Percentiles rank a stretch among this genome's conserved stretches.
These are phyloP conservation scores for Eulithis prunata DNA, from an alignment of 2,888 invertebrate genomes.

Conservation along the genomic window DNA sequence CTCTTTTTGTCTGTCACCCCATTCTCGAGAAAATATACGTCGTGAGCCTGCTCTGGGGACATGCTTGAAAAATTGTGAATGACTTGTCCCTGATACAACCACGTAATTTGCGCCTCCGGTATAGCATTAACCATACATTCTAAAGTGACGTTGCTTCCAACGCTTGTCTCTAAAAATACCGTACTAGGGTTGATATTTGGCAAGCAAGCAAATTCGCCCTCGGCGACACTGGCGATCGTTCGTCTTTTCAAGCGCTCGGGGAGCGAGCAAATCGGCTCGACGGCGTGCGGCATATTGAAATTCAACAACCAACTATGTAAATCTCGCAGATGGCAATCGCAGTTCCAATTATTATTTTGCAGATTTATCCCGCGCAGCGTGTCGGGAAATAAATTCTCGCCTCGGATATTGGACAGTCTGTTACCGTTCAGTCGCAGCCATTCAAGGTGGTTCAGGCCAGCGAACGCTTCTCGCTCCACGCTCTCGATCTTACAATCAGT, in stretches of 20 bases:
- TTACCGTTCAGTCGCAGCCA: constrained; percentile 94
- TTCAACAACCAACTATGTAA: constrained; percentile 91
- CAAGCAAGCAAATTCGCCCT: constrained; percentile 91
- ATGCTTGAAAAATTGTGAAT: constrained; percentile 90
- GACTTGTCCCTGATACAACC: constrained; percentile 93
- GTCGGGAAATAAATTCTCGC: constrained; percentile 89
- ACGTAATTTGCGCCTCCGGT: constrained; percentile 92
- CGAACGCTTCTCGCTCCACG: constrained; percentile 92
- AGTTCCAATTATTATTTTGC: constrained; percentile 95
- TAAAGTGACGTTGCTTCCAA: constrained; percentile 92
- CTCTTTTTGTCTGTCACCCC: constrained; percentile 90
- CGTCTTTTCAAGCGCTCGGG: constrained; percentile 88
- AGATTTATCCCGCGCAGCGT: constrained; percentile 91
- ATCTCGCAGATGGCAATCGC: constrained; percentile 92
- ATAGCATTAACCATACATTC: constrained; percentile 92
- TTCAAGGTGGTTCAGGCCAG: constrained; percentile 91
- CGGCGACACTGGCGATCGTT: constrained; percentile 87
- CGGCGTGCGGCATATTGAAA: constrained; percentile 90
- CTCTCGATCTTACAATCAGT: constrained; percentile 91
- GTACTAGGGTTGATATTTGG: constrained; percentile 91
- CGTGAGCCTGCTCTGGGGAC: constrained; percentile 86
- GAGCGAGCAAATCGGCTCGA: constrained; percentile 90
- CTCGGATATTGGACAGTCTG: constrained; percentile 88
- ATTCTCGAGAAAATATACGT: constrained; percentile 89
- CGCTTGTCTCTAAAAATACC: constrained; percentile 89